A percentile compares a stretch with the other conserved stretches of the same genome.
These are phyloP conservation scores for Lanius collurio DNA, from an alignment of 2,113 vertebrate genomes.

Conservation along the genomic window DNA sequence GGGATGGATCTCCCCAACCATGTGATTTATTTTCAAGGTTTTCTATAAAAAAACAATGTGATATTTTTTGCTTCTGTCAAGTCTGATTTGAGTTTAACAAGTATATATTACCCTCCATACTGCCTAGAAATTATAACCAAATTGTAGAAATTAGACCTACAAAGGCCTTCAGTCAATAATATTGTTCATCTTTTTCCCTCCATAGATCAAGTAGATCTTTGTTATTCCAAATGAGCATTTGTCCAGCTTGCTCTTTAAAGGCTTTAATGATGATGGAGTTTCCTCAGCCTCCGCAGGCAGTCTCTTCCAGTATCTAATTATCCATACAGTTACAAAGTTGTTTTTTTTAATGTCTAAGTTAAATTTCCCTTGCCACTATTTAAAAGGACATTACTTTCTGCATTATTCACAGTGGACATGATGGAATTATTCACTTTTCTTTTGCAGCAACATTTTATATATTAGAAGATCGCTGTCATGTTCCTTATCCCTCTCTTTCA, in stretches of 20 bases:
- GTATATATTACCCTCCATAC: neutral
- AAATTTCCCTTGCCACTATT: conserved; percentile 2
- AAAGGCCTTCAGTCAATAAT: neutral
- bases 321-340: neutral
- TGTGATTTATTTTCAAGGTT: neutral
- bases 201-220: neutral
- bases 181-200: neutral
- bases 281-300: neutral
- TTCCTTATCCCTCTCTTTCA: neutral
- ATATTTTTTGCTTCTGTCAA: neutral
- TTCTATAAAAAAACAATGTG: neutral
- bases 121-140: neutral
- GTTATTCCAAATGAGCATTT: neutral
- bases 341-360: neutral
- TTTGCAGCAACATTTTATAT: neutral
- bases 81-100: neutral
- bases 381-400: neutral
- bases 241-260: conserved; percentile 6
- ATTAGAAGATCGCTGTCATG: neutral
- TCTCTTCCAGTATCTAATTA: conserved; percentile 1
- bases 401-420: neutral
- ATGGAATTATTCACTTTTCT: neutral
- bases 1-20: neutral
- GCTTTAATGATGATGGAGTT: neutral
- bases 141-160: neutral